A percentile compares a stretch with the other conserved stretches of the same genome.
Evolutionary conservation across 2,113 vertebrate genomes (phyloP).

Genomic region (Glaucomys volans): DNA sequence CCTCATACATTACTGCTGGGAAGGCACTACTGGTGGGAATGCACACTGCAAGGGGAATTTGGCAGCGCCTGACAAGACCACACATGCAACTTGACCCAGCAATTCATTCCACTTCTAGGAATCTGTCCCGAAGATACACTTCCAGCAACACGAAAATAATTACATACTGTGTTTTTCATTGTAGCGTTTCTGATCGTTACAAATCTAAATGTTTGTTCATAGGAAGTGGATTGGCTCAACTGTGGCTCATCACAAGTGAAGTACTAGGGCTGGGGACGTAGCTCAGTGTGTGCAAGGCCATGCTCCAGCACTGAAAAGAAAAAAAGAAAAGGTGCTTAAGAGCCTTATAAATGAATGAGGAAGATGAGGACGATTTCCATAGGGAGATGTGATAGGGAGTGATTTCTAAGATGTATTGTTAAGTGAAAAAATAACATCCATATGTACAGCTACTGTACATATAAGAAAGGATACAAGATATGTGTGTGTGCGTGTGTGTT

Average conservation of each 20-base stretch:
- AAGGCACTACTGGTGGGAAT: not conserved
- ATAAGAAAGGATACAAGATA: not conserved
- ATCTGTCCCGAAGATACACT: not conserved
- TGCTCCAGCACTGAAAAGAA: not conserved
- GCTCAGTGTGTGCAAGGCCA: not conserved
- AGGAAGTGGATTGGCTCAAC: not conserved
- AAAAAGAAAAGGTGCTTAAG: not conserved
- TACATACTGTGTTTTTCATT: not conserved
- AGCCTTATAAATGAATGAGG: not conserved
- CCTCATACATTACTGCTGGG: not conserved
- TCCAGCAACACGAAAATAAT: not conserved
- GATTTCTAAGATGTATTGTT: not conserved
- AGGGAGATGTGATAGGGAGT: not conserved
- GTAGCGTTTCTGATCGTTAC: not conserved
- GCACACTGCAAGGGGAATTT: constrained; percentile 8
- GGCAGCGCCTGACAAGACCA: not conserved
- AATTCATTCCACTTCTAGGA: not conserved
- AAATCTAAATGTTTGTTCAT: not conserved
- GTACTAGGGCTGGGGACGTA: not conserved
- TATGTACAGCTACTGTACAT: not conserved
- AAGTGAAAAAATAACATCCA: not conserved
- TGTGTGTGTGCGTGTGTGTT: not conserved
- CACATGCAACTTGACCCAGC: not conserved
- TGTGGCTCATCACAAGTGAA: not conserved
- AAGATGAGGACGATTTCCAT: not conserved